Percentiles rank a stretch among this genome's conserved stretches.
Evolutionary conservation across 2,888 invertebrate species (phyloP).

Genomic region (Synergus itoensis): DNA sequence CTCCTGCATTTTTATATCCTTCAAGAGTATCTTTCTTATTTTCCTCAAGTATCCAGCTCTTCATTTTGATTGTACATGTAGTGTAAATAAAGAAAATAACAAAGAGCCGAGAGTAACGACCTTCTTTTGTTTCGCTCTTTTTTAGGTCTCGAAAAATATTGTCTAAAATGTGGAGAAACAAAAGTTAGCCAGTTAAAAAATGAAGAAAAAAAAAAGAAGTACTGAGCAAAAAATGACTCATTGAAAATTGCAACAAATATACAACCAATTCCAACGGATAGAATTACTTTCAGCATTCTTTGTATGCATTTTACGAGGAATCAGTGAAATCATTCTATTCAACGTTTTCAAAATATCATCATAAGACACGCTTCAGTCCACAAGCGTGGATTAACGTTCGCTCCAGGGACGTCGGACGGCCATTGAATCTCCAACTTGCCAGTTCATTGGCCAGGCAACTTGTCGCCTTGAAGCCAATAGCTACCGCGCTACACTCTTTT

Average conservation of each 20-base stretch:
- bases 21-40: background rate
- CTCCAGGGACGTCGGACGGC: slow-evolving; percentile 52
- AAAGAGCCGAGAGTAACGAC: background rate
- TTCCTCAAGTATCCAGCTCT: background rate
- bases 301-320: background rate
- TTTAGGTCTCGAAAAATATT: background rate
- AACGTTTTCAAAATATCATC: slow-evolving; percentile 12
- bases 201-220: background rate
- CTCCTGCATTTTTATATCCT: background rate
- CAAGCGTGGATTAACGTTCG: slow-evolving; percentile 29
- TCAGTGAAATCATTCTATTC: slow-evolving; percentile 8
- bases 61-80: background rate
- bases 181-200: too few relatives aligned
- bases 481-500: slow-evolving; percentile 62
- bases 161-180: background rate
- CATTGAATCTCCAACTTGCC: slow-evolving; percentile 50
- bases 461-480: slow-evolving; percentile 73
- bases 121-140: background rate
- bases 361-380: slow-evolving; percentile 32
- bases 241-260: background rate
- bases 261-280: background rate
- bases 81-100: background rate
- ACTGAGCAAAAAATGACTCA: background rate
- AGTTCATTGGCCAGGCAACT: slow-evolving; percentile 74
- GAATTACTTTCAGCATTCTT: background rate